These are phyloP conservation scores for Poeciliopsis gracilis DNA, from an alignment of 2,797 vertebrate species.

Conservation along the genomic window DNA sequence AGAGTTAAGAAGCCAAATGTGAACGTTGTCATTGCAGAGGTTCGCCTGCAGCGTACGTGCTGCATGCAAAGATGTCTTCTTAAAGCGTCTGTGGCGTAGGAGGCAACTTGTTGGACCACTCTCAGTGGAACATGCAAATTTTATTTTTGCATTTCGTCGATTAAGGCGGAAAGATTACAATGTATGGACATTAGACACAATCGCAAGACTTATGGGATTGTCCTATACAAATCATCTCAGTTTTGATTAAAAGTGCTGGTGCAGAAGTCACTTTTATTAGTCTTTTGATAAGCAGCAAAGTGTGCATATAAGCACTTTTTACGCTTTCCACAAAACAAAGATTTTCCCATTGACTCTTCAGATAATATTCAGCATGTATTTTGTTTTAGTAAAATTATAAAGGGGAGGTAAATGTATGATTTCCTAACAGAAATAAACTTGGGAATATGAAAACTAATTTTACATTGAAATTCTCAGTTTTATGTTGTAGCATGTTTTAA, in stretches of 20 bases:
- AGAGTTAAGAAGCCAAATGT: conserved; percentile 70
- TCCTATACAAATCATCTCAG: not conserved
- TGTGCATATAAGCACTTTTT: not conserved
- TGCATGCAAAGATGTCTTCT: conserved; percentile 52
- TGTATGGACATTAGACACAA: conserved; percentile 16
- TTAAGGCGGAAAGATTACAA: conserved; percentile 35
- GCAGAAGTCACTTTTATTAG: not conserved
- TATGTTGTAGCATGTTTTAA: not conserved
- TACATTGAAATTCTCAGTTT: not conserved
- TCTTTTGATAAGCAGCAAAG: not conserved
- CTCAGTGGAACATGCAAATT: conserved; percentile 43
- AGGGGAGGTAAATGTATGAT: no score
- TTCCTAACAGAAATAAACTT: not conserved
- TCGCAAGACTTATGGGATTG: conserved; percentile 22
- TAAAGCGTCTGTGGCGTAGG: conserved; percentile 72
- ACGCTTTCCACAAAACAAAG: not conserved
- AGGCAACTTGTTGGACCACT: conserved; percentile 52
- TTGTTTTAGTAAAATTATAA: not conserved
- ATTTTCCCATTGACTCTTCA: not conserved
- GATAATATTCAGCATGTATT: not conserved
- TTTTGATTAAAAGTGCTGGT: not conserved
- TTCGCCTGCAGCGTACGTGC: conserved; percentile 58
- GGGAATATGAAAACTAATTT: not conserved
- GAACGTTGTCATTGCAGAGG: conserved; percentile 78
- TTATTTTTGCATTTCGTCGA: conserved; percentile 1